Base-by-base conservation (phyloP, 1,140 invertebrate genomes). In the Ceratoteleas bidentatus region DNA sequence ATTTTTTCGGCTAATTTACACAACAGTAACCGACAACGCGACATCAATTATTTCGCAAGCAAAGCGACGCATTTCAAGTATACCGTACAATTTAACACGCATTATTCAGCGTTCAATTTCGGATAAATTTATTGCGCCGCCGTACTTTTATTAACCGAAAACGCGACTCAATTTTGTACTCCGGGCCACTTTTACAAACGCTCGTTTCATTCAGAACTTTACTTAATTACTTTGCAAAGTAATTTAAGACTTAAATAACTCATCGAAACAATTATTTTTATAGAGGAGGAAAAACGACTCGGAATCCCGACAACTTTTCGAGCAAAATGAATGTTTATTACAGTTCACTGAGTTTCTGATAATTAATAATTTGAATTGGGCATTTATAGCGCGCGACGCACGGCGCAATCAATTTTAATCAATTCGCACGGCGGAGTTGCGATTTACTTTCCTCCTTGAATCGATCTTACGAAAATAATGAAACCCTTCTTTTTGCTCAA, bases 201-300 rank as follows among this genome's bases (percentile, higher is more conserved):
- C 65, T 34, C 57, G 36, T 57, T 68, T 68, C 53, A 57, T 47
- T 58, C 43, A n/a, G 15, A 68, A 68, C 65, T 68, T 68, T 68
- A 53, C 57, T 68, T 68, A 68, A 68, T 68, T 68, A 68, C 65
- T 68, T 68, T 33, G 47, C 52, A 68, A 49, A 68, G 65, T 57
- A 53, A 68, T 68, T 68, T 50, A 68, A 56, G 53, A 57, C 36
- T 49, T 40, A 64, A 52, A 64, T 64, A 64, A 52, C 61, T 52
- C 34, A 53, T 53, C 13, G 52, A 64, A 64, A 64, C 34, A 64
- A 38, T 64, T 38, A 64, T 53, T 64, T 64, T 62, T 62, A 47
- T 13, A 6, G 34, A 56, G 34, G 14, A 36, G 9, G 38, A 52
- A 9, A 15, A 64, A 8, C 11, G 38, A 53, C 24, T 24, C 24